Evolutionary conservation across 2,888 invertebrate species (phyloP), one percentile per base, ranked within the genome.

Genomic region (Thalpophila matura): DNA sequence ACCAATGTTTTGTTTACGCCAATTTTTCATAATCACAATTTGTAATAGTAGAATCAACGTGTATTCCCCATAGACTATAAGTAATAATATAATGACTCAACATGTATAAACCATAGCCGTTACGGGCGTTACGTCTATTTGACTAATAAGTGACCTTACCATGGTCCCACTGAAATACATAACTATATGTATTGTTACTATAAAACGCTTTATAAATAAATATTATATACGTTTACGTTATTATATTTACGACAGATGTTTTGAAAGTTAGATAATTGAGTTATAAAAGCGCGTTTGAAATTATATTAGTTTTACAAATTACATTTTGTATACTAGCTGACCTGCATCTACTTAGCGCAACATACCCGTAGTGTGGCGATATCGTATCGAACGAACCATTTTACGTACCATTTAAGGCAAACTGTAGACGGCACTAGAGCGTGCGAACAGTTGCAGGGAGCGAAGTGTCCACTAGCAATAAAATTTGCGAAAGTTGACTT

Each of bases 291-390:
- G 9, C 3, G 12, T 22, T 20, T 33, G 3, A 5, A n/a, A 40
- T 65, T 22, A 4, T 47, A 27, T 47, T 46, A 37, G 38, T 65
- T 65, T 46, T 50, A 40, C 45, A 56, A 49, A 46, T 50, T 24
- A 24, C 3, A 16, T 9, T 42, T 33, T 20, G 4, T 51, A 9
- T n/a, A n/a, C n/a, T n/a, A n/a, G n/a, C n/a, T n/a, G n/a, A n/a
- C n/a, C n/a, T n/a, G n/a, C n/a, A n/a, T n/a, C n/a, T n/a, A n/a
- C n/a, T n/a, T n/a, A n/a, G n/a, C n/a, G n/a, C n/a, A n/a, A n/a
- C n/a, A n/a, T n/a, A n/a, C n/a, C n/a, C n/a, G n/a, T n/a, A n/a
- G n/a, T n/a, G n/a, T n/a, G n/a, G n/a, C n/a, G n/a, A n/a, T n/a
- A n/a, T n/a, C n/a, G n/a, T n/a, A n/a, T n/a, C n/a, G n/a, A n/a